Evolutionary conservation across 2,888 invertebrate species (phyloP), one percentile per base, ranked within the genome.

Genomic region (Euphydryas editha): DNA sequence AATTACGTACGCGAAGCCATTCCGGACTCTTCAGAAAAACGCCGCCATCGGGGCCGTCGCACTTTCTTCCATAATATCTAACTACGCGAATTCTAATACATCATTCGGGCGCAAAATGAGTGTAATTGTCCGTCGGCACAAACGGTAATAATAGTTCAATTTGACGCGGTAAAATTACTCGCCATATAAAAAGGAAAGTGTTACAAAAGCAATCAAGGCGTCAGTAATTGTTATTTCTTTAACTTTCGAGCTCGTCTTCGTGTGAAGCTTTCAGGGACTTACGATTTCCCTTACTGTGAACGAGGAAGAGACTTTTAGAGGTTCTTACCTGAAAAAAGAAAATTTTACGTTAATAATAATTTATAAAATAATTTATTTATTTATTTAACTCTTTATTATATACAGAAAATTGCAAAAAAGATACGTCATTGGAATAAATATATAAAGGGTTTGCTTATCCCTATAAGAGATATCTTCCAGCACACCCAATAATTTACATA

Each of bases 111-210:
- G 54, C 44, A 42, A 51, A 58, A 56, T 59, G 37, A 44, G 49
- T 37, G 59, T 65, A 67, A 65, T 67, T 67, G 67, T 44, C 51
- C 47, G 62, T 21, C 60, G 60, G 63, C 63, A 46, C 57, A 44
- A 66, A 56, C 59, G 64, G 57, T 67, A 65, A 62, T 64, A 58
- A 54, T 46, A 57, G 57, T 65, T 69, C 67, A 65, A 65, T 62
- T 56, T 62, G 47, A 47, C 42, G 58, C 56, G 18, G 18, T 56
- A 37, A 55, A 58, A 66, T 66, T 57, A 61, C 57, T 57, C 17
- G 61, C 61, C 61, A 61, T 18, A 36, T 56, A 61, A 66, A 61
- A 66, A 20, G 47, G 66, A 66, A 66, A 66, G 66, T 66, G 51
- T 57, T 57, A 42, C 57, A 44, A 58, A 66, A 20, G 61, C 57